Conservation (phyloP, 2,888 invertebrate species). For the Noctua pronuba region DNA sequence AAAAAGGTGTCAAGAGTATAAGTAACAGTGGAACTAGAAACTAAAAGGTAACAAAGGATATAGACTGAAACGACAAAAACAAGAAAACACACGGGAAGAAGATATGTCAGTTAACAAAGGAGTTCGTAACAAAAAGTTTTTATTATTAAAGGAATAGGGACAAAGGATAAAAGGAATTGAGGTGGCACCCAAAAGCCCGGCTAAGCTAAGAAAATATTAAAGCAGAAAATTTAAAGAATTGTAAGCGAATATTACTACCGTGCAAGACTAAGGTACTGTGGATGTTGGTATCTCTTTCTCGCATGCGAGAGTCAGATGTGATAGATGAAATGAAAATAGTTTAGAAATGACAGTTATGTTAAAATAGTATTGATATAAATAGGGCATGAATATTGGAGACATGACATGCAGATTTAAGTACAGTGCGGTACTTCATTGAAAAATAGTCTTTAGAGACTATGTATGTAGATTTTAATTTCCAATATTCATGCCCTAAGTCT, state of each 20-base stretch:
- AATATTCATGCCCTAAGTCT: not conserved
- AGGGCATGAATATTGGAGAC: not conserved
- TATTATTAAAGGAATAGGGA: constrained; percentile 39
- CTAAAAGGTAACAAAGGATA: not conserved
- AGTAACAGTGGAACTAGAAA: not conserved
- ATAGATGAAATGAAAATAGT: constrained; percentile 2
- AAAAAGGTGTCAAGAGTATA: not conserved
- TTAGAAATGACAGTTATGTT: not conserved
- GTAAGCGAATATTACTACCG: constrained; percentile 49
- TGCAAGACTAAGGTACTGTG: constrained; percentile 28
- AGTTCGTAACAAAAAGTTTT: constrained; percentile 6
- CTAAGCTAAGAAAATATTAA: constrained; percentile 71
- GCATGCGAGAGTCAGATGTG: constrained; percentile 37
- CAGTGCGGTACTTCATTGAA: not conserved
- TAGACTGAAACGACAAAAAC: constrained; percentile 1
- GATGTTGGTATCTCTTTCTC: not conserved
- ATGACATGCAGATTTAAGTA: no score
- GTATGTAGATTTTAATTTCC: not conserved
- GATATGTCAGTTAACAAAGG: not conserved
- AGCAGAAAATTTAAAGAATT: constrained; percentile 63
- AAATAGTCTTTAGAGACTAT: not conserved
- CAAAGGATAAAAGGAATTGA: constrained; percentile 47
- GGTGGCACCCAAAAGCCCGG: constrained; percentile 71
- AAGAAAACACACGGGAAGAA: constrained; percentile 10
- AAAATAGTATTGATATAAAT: not conserved